Evolutionary conservation across 2,797 vertebrate species (phyloP), one percentile per base, ranked within the genome.

Genomic region (Antennarius maculatus): DNA sequence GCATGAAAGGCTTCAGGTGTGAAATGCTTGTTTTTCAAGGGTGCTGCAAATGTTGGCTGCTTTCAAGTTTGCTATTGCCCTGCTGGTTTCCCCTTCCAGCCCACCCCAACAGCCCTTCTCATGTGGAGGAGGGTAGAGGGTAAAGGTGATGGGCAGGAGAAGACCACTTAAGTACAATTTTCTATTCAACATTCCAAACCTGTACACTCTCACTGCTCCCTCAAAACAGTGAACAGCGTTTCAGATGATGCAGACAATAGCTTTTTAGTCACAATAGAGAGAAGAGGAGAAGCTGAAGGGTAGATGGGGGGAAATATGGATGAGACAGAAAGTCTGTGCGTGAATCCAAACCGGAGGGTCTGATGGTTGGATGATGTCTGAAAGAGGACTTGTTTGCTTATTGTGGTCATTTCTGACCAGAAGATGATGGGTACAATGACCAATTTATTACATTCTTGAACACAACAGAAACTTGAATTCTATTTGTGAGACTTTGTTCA

Each of bases 1-100:
- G 92, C 95, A 86, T 96, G 96, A 94, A 97, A 96, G 95, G 96
- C 95, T 99, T 99, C 98, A 99, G 98, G 97, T 99, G 97, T 97
- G 96, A 98, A 99, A 96, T 94, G 94, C 95, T 98, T 96, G 95
- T 96, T 94, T 96, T 96, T 97, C 93, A 95, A 98, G 97, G 97
- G 97, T 95, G 94, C 95, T 96, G 96, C 94, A 96, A 96, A 91
- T 96, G 95, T 95, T 95, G 95, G 95, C 93, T 94, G 95, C 96
- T 99, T 99, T 98, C 95, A 98, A 96, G 93, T 94, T 94, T 92
- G 90, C 92, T 91, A 87, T 91, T 92, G 91, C 87, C 92, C 91
- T 83, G 78, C 86, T 84, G 88, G 86, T 82, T 86, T 89, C 89
- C 89, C 91, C 90, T 88, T 70, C 56, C 89, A 91, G 90, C 90